phyloP scores from a whole-genome alignment of 2,888 invertebrate species.

The Ornithoptera alexandrae region DNA sequence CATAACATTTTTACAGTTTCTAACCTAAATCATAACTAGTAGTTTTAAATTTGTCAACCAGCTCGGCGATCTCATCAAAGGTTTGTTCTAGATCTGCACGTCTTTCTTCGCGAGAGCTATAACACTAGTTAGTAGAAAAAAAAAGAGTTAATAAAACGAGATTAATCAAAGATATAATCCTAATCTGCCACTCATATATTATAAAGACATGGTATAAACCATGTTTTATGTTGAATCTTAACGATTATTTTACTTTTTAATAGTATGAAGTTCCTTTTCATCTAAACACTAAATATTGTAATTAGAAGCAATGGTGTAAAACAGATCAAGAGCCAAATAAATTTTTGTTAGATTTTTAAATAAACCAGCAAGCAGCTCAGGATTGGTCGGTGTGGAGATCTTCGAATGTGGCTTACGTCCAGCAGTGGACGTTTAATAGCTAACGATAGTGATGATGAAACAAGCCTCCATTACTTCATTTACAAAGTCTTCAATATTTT shows the following conservation, averaged over 20 bases:
- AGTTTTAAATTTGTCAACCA: slow-evolving; percentile 58
- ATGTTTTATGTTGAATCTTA: too few species aligned
- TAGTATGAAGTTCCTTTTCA: not conserved
- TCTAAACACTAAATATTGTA: not conserved
- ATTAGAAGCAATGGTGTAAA: not conserved
- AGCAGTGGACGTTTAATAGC: too few species aligned
- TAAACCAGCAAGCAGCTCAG: not conserved
- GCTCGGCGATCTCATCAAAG: slow-evolving; percentile 50
- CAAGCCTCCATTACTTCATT: slow-evolving; percentile 45
- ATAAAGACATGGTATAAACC: too few species aligned
- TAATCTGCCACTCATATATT: not conserved
- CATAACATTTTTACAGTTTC: slow-evolving; percentile 34
- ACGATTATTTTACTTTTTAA: too few species aligned
- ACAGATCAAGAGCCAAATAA: not conserved
- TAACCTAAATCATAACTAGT: slow-evolving; percentile 71
- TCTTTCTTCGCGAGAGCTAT: slow-evolving; percentile 42
- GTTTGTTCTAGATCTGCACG: slow-evolving; percentile 48
- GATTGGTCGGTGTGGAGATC: too few species aligned
- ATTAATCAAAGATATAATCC: not conserved
- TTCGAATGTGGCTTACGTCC: too few species aligned
- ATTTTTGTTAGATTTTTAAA: not conserved
- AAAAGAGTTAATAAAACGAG: slow-evolving; percentile 4
- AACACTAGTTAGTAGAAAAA: slow-evolving; percentile 40
- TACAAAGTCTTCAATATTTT: slow-evolving; percentile 41
- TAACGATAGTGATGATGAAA: too few species aligned